Conservation (phyloP, 2,888 invertebrate genomes). For the Euzetes globulus region DNA sequence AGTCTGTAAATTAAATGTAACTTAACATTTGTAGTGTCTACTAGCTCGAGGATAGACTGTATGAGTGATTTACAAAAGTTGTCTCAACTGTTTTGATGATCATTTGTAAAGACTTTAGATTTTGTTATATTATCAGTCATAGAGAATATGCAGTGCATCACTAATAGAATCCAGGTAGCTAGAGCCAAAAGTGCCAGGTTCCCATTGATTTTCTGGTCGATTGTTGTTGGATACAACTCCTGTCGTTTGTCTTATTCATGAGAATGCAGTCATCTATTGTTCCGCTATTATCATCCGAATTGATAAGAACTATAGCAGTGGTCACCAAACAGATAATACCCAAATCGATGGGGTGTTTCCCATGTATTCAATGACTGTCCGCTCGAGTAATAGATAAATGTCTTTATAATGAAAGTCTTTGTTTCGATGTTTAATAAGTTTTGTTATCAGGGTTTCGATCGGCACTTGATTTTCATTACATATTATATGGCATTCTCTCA, state of each 20-base stretch:
- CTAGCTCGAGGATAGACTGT: neutral
- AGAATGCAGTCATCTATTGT: neutral
- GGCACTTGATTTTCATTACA: conserved; percentile 1
- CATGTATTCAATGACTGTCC: neutral
- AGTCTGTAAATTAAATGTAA: too few relatives aligned
- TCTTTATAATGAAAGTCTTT: neutral
- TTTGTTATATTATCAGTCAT: neutral
- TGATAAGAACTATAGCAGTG: too few relatives aligned
- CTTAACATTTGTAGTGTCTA: too few relatives aligned
- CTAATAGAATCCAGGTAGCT: neutral
- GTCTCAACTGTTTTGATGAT: conserved; percentile 1
- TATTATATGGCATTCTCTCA: neutral
- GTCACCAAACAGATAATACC: neutral
- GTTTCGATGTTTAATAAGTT: neutral
- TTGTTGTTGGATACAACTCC: neutral
- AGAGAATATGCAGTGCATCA: neutral
- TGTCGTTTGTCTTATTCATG: neutral
- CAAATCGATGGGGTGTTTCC: neutral
- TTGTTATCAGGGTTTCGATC: neutral
- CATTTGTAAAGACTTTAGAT: neutral
- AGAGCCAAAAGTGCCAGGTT: neutral
- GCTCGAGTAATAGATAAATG: neutral
- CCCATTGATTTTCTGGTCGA: neutral
- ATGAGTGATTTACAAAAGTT: too few relatives aligned
- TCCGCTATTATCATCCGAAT: neutral